phyloP scores from a whole-genome alignment of 2,888 invertebrate species.

The Trachelus iudaicus region DNA sequence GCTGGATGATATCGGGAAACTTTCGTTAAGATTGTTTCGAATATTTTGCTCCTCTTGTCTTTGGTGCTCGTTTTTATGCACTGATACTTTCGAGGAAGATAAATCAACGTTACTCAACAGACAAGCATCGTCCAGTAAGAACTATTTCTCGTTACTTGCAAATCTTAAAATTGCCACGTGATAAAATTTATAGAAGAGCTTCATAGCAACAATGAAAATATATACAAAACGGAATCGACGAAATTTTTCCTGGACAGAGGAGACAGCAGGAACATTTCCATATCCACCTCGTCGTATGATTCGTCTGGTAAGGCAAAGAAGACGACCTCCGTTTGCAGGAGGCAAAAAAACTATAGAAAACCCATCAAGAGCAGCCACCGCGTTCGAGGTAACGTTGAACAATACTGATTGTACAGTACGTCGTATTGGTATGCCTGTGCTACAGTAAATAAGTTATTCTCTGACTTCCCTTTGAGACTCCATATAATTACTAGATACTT shows the following conservation, averaged over 20 bases:
- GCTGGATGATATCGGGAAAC: conserved; percentile 25
- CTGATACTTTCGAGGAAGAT: conserved; percentile 32
- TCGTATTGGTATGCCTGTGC: not conserved
- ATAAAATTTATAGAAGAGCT: conserved; percentile 25
- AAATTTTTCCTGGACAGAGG: conserved; percentile 34
- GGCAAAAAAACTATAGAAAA: not conserved
- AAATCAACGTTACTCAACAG: conserved; percentile 6
- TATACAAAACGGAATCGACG: conserved; percentile 13
- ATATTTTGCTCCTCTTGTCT: conserved; percentile 39
- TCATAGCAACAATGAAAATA: conserved; percentile 35
- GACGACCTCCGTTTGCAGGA: not conserved
- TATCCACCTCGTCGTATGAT: not conserved
- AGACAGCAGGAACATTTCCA: conserved; percentile 29
- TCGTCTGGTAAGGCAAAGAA: not conserved
- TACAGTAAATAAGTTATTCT: not conserved
- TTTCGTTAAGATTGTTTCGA: conserved; percentile 28
- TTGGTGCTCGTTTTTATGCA: conserved; percentile 38
- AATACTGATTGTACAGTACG: not conserved
- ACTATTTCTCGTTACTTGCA: not conserved
- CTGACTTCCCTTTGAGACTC: not conserved
- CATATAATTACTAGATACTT: not conserved
- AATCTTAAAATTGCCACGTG: not conserved
- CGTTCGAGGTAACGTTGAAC: not conserved
- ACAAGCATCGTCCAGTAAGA: not conserved
- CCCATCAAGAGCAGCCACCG: not conserved